phyloP scores from a whole-genome alignment of 2,797 vertebrate species.

The Notamacropus eugenii region DNA sequence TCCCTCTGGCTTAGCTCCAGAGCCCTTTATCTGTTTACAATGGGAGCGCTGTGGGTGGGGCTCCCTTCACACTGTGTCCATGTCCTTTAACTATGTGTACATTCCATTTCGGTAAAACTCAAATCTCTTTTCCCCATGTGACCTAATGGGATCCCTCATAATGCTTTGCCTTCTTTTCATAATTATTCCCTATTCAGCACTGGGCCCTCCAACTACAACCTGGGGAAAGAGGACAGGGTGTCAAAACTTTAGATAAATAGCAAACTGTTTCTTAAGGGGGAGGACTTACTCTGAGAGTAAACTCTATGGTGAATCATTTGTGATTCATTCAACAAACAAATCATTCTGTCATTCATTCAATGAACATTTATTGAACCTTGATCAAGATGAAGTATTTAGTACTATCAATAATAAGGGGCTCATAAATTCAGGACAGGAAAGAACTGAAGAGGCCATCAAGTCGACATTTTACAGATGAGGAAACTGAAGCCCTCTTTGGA shows the following conservation, averaged over 20 bases:
- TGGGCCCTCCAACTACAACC: neutral
- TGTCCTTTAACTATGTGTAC: neutral
- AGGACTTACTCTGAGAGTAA: neutral
- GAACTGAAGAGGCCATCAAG: neutral
- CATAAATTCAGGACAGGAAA: neutral
- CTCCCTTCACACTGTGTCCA: neutral
- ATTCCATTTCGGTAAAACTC: neutral
- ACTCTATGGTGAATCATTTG: neutral
- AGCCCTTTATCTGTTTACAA: neutral
- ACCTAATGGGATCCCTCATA: neutral
- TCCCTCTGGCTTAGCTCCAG: neutral
- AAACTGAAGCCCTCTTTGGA: neutral
- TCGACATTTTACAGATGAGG: neutral
- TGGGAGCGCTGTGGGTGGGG: conserved; percentile 28
- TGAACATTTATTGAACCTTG: neutral
- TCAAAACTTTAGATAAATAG: conserved; percentile 33
- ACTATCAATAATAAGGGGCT: neutral
- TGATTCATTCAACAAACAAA: neutral
- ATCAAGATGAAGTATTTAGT: neutral
- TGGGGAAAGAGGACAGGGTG: neutral
- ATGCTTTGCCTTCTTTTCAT: neutral
- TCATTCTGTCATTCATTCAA: neutral
- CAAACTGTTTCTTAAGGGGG: neutral
- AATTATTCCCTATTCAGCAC: conserved; percentile 23
- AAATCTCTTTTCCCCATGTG: neutral